Evolutionary conservation across 2,113 vertebrate genomes (phyloP).

Genomic region (Chionodraco myersi): DNA sequence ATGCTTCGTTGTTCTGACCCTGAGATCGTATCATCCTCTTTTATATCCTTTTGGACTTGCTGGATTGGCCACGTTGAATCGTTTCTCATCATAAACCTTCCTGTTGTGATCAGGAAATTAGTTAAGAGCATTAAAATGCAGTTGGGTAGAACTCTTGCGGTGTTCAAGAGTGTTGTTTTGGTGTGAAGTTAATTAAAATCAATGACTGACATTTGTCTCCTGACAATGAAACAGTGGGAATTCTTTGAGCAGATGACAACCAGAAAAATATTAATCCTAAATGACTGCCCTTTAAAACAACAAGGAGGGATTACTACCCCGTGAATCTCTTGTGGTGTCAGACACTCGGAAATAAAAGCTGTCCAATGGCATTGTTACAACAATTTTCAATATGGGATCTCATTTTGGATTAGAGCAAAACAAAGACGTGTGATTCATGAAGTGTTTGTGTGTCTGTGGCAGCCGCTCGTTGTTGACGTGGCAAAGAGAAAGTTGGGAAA

Average conservation of each 20-base stretch:
- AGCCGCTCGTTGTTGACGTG: slow-evolving; percentile 31
- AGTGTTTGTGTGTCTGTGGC: slow-evolving; percentile 52
- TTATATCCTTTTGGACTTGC: slow-evolving; percentile 65
- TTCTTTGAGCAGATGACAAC: slow-evolving; percentile 46
- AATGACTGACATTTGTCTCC: slow-evolving; percentile 12
- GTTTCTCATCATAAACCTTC: slow-evolving; percentile 26
- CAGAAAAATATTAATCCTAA: slow-evolving; percentile 60
- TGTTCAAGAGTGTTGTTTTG: slow-evolving; percentile 71
- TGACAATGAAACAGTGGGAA: slow-evolving; percentile 60
- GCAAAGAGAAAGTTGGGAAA: slow-evolving; percentile 19
- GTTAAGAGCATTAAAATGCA: slow-evolving; percentile 31
- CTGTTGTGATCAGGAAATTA: slow-evolving; percentile 57
- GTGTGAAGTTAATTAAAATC: slow-evolving; percentile 72
- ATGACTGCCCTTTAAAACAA: slow-evolving; percentile 78
- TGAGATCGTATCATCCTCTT: slow-evolving; percentile 33
- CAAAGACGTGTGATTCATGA: slow-evolving; percentile 34
- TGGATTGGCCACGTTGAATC: slow-evolving; percentile 49
- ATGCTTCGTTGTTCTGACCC: slow-evolving; percentile 45
- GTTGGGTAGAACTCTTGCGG: slow-evolving; percentile 53
- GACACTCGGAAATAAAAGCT: slow-evolving; percentile 15
- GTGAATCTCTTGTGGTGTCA: slow-evolving; percentile 23
- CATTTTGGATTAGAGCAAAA: slow-evolving; percentile 37
- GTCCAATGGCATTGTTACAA: slow-evolving; percentile 32
- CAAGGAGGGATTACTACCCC: slow-evolving; percentile 64
- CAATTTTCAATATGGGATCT: slow-evolving; percentile 46